Evolutionary conservation across 2,888 invertebrate genomes (phyloP).

Genomic region (Leptinotarsa juncta): DNA sequence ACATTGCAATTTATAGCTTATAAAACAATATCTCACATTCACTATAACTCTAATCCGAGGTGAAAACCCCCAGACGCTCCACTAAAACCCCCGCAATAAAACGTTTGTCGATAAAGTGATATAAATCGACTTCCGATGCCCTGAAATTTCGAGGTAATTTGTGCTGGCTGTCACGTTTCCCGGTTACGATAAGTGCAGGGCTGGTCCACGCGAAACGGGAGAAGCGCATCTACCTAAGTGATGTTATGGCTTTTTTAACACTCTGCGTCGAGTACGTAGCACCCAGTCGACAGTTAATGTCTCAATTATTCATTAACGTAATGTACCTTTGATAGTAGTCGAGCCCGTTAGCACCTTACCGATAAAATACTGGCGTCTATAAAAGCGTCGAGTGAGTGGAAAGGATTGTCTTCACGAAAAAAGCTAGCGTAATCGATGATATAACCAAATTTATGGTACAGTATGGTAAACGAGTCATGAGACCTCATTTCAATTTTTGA

Average conservation of each 20-base stretch:
- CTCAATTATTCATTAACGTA: slow-evolving; percentile 30
- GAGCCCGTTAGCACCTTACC: neutral
- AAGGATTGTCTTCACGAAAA: too few species aligned
- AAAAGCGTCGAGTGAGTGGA: too few species aligned
- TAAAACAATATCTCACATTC: too few species aligned
- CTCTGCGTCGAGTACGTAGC: slow-evolving; percentile 12
- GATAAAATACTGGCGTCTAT: too few species aligned
- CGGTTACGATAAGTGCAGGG: slow-evolving; percentile 39
- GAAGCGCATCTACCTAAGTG: slow-evolving; percentile 40
- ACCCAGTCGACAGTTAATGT: slow-evolving; percentile 5
- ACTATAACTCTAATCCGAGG: too few species aligned
- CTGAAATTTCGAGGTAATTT: slow-evolving; percentile 36
- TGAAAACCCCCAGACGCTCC: too few species aligned
- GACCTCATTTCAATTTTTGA: too few species aligned
- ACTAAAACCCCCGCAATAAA: slow-evolving; percentile 4
- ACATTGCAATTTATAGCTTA: too few species aligned
- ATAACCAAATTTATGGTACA: too few species aligned
- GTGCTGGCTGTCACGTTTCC: slow-evolving; percentile 33
- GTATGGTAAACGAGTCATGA: too few species aligned
- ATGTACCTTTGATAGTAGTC: neutral
- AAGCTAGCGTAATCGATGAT: too few species aligned
- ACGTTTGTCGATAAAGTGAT: slow-evolving; percentile 38
- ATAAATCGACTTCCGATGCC: slow-evolving; percentile 32
- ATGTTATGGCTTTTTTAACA: slow-evolving; percentile 36
- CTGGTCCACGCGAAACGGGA: slow-evolving; percentile 34